Evolutionary conservation across 2,888 invertebrate species (phyloP).

Genomic region (Callosobruchus maculatus): DNA sequence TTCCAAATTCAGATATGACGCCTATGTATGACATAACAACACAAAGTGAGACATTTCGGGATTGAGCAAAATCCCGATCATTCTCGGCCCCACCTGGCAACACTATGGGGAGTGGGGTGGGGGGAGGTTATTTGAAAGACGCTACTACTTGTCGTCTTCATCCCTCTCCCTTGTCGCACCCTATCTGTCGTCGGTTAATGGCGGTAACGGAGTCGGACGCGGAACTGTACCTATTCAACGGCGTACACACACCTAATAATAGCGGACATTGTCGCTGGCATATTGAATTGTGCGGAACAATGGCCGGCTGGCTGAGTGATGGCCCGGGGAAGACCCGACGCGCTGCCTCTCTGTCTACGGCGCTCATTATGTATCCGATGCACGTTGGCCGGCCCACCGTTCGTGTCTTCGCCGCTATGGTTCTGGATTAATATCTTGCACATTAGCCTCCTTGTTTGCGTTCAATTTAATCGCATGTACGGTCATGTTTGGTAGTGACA

Average conservation of each 20-base stretch:
- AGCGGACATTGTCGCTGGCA: neutral
- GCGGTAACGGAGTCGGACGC: neutral
- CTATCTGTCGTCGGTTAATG: neutral
- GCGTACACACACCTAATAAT: neutral
- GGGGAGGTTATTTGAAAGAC: too few species aligned
- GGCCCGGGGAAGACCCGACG: neutral
- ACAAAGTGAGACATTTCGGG: too few species aligned
- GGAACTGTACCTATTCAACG: neutral
- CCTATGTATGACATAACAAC: too few species aligned
- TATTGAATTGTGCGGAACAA: neutral
- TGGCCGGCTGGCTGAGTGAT: neutral
- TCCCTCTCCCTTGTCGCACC: neutral
- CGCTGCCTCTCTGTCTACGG: neutral
- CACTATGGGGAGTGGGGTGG: too few species aligned
- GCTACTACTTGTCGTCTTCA: too few species aligned
- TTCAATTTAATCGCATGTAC: neutral
- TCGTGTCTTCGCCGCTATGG: neutral
- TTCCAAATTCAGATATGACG: too few species aligned
- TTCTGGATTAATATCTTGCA: neutral
- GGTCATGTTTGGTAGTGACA: neutral
- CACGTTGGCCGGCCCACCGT: neutral
- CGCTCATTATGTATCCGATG: neutral
- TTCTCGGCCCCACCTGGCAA: too few species aligned
- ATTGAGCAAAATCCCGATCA: too few species aligned
- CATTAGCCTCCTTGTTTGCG: neutral